A percentile compares a stretch with the other conserved stretches of the same genome.
phyloP scores from a whole-genome alignment of 1,140 invertebrate genomes.

The Solenopsis invicta region DNA sequence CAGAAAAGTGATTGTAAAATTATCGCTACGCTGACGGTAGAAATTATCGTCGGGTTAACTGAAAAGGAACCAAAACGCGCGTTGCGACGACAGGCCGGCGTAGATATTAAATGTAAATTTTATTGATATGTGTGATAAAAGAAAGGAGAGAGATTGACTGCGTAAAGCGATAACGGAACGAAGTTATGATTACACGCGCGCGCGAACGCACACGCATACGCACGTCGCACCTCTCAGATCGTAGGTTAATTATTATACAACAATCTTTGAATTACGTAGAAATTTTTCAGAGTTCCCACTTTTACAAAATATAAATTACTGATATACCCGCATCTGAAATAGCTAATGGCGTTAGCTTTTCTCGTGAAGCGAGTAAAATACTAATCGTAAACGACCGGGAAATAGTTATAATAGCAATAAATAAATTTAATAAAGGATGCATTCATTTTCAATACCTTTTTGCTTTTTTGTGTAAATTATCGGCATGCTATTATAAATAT shows the following conservation, averaged over 20 bases:
- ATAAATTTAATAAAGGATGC: slow-evolving; percentile 2
- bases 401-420: neutral
- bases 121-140: slow-evolving; percentile 4
- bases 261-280: neutral
- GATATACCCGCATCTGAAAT: neutral
- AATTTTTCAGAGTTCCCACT: neutral
- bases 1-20: slow-evolving; percentile 13
- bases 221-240: neutral
- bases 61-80: slow-evolving; percentile 16
- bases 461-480: neutral
- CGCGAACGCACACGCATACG: neutral
- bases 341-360: neutral
- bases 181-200: neutral
- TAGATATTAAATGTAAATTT: slow-evolving; percentile 29
- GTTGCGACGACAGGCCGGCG: neutral
- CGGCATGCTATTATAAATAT: neutral
- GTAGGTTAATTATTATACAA: neutral
- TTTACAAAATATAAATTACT: neutral
- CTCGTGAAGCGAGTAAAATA: too few relatives aligned
- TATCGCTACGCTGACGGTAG: neutral
- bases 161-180: neutral
- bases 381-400: neutral
- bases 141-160: neutral
- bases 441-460: neutral
- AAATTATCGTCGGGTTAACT: neutral